Base-by-base conservation (phyloP, 2,797 vertebrate species). In the Pagetopsis macropterus region DNA sequence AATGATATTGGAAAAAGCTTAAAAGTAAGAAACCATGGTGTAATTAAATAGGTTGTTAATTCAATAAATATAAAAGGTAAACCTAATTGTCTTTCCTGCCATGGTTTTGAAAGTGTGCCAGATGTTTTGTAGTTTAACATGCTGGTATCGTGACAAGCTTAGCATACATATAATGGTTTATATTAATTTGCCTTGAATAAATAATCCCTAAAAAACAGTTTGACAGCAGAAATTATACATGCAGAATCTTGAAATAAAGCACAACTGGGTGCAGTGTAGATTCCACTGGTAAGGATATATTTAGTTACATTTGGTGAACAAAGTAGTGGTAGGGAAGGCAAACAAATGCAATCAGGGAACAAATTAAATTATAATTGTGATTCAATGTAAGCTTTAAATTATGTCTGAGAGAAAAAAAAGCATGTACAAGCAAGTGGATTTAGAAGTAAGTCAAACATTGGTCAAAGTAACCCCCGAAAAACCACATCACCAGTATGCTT, bases 11-110 rank as follows among this genome's bases (percentile, higher is more conserved):
- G 33, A 9, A 10, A 56, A 27, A 61, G 27, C 40, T 70, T 1
- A 45, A 50, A 67, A 40, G 13, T 41, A 59, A 50, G 48, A 67
- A 44, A 49, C 21, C 52, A 31, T 40, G 44, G 21, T 61, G 23
- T 46, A 3, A 2, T 51, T 50, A 16, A 5, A 15, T 5, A 19
- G 27, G 33, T 37, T 37, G 33, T 37, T 9, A 37, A 37, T 27
- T 27, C 5, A 27, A 27, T 27, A 27, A 5, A 27, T 27, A 27
- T 27, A 27, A 27, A 27, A 37, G 33, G 33, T 27, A 37, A 37
- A 37, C 33, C 33, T 7, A 37, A 37, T 9, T 37, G 6, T 37
- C 37, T 37, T 37, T 37, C 8, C 33, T 37, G 33, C 2, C 33
- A 7, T 37, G 8, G 33, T 37, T 37, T 37, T 9, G 33, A 37